Evolutionary conservation across 2,113 vertebrate species (phyloP).

Genomic region (Epinephelus fuscoguttatus): DNA sequence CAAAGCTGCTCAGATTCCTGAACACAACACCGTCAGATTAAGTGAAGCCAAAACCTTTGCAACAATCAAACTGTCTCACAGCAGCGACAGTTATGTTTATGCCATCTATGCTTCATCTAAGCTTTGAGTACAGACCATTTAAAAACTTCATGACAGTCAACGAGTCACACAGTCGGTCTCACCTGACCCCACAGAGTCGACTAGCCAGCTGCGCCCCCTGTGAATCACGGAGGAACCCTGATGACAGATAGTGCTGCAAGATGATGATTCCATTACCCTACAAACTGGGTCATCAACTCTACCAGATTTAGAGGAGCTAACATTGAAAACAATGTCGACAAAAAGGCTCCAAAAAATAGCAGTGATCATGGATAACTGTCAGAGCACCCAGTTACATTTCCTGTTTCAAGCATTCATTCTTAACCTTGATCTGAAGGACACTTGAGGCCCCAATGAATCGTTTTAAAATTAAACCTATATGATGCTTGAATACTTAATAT

Average conservation of each 20-base stretch:
- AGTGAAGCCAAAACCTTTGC: background rate
- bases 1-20: background rate
- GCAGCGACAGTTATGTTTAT: background rate
- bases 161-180: too few relatives aligned
- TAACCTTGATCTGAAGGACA: background rate
- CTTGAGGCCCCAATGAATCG: background rate
- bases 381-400: background rate
- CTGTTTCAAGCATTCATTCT: too few relatives aligned
- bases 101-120: background rate
- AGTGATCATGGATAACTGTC: background rate
- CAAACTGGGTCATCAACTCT: slow-evolving; percentile 13
- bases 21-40: background rate
- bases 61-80: background rate
- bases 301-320: background rate
- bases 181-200: too few relatives aligned
- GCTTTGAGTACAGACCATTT: background rate
- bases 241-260: background rate
- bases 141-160: background rate
- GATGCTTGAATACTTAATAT: background rate
- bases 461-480: background rate
- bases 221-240: background rate
- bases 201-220: too few relatives aligned
- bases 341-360: background rate
- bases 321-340: background rate
- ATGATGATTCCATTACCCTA: background rate